These are phyloP conservation scores for Theropithecus gelada DNA, from an alignment of 2,113 vertebrate genomes.

Conservation along the genomic window DNA sequence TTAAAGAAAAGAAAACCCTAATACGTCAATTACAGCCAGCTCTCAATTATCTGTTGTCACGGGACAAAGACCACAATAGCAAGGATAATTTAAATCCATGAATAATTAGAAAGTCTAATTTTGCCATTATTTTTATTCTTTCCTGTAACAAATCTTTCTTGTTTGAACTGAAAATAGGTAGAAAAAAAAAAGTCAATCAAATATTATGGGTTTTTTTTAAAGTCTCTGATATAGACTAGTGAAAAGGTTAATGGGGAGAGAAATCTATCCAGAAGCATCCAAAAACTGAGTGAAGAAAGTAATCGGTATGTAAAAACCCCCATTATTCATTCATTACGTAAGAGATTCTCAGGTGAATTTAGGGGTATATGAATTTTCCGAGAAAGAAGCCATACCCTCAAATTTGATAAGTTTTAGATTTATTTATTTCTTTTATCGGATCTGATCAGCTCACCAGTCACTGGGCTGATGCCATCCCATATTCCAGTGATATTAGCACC, in stretches of 20 bases:
- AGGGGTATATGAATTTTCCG: background rate
- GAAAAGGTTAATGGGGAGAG: slow-evolving; percentile 2
- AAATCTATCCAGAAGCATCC: slow-evolving; percentile 1
- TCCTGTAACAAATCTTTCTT: slow-evolving; percentile 9
- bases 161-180: background rate
- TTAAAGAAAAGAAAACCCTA: slow-evolving; percentile 56
- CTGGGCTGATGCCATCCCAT: slow-evolving; percentile 29
- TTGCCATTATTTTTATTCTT: slow-evolving; percentile 46
- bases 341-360: background rate
- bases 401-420: slow-evolving; percentile 8
- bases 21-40: slow-evolving; percentile 30
- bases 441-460: background rate
- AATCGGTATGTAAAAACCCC: background rate
- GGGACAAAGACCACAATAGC: slow-evolving; percentile 2
- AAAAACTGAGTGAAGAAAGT: background rate
- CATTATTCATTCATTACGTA: background rate
- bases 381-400: background rate
- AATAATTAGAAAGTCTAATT: slow-evolving; percentile 51
- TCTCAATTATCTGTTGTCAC: slow-evolving; percentile 54
- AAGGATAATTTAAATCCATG: slow-evolving; percentile 52
- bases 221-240: background rate
- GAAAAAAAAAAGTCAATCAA: slow-evolving; percentile 32
- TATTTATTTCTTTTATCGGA: background rate
- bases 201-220: background rate
- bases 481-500: slow-evolving; percentile 31